These are phyloP conservation scores for Drosophila pallidifrons DNA, from an alignment of 1,140 invertebrate species.

Conservation along the genomic window DNA sequence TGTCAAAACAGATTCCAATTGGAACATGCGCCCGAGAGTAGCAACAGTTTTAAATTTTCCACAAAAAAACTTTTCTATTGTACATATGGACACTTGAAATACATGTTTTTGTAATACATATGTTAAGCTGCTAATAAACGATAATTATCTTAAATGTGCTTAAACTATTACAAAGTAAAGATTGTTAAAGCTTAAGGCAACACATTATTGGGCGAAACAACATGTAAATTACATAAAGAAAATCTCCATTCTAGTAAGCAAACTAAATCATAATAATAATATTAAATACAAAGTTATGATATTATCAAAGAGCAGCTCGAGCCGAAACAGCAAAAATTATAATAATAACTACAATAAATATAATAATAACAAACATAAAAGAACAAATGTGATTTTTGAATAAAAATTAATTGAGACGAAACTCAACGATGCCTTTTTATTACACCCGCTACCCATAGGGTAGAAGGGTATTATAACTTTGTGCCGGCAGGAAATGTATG, in stretches of 20 bases:
- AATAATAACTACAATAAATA: slow-evolving; percentile 18
- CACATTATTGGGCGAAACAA: slow-evolving; percentile 29
- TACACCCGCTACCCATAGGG: too few species aligned
- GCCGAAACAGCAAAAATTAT: slow-evolving; percentile 41
- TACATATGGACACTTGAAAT: slow-evolving; percentile 34
- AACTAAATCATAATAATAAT: slow-evolving; percentile 45
- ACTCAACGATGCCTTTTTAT: not conserved
- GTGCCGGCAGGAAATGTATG: too few species aligned
- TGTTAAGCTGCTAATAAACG: slow-evolving; percentile 44
- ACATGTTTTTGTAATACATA: slow-evolving; percentile 33
- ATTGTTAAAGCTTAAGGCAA: slow-evolving; percentile 77
- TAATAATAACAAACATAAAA: slow-evolving; percentile 47
- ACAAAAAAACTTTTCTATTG: slow-evolving; percentile 46
- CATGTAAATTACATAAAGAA: slow-evolving; percentile 75
- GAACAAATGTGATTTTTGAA: slow-evolving; percentile 82
- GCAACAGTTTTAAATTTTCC: slow-evolving; percentile 43
- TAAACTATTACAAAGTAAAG: slow-evolving; percentile 69
- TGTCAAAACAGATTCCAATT: slow-evolving; percentile 38
- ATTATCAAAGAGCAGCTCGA: slow-evolving; percentile 51
- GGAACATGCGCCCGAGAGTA: slow-evolving; percentile 40
- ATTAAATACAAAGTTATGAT: slow-evolving; percentile 46
- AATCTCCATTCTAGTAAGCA: slow-evolving; percentile 52
- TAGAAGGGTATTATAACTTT: too few species aligned
- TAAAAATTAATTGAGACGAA: slow-evolving; percentile 76
- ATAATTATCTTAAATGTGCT: slow-evolving; percentile 64